Base-by-base conservation (phyloP, 2,113 vertebrate species). In the Nycticorax nycticorax region DNA sequence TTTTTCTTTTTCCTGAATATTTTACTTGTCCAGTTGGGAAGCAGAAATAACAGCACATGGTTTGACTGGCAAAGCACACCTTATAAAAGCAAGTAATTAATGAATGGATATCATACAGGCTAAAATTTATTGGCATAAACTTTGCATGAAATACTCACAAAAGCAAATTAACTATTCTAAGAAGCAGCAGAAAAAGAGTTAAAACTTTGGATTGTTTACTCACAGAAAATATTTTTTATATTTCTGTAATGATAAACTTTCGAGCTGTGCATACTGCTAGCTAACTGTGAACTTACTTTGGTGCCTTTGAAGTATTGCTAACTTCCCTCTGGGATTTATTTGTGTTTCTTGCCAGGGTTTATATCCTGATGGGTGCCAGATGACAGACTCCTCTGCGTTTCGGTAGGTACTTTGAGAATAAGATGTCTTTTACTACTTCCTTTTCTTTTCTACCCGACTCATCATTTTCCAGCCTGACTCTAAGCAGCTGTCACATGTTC, bases 401-500 rank as follows among this genome's bases (percentile, higher is more conserved):
- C 2, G 0, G 60, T 73, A 89, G 93, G 94, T 93, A 69, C 91
- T 97, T 96, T 53, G 96, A 96, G 73, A 94, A 87, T 73, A 55
- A 95, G 83, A 81, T 75, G 64, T 75, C 76, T 95, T 91, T 92
- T 94, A 91, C 89, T 91, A 76, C 73, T 93, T 94, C 88, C 85
- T 93, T 93, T 92, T 78, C 93, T 92, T 85, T 96, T 84, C 91
- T 85, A 21, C 53, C 66, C 53, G 0, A 72, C 57, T 96, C 83
- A 92, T 92, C 76, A 85, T 50, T 96, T 96, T 78, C 56, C n/a
- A 91, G 47, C 56, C 83, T 82, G 91, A 48, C 77, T 95, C 88
- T 79, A 33, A 93, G 92, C 92, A 97, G 76, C 92, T 97, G 95
- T 96, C 86, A 82, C 79, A 86, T 84, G 77, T 75, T 93, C 64